Evolutionary conservation across 2,113 vertebrate species (phyloP).

Genomic region (Corvus hawaiiensis): DNA sequence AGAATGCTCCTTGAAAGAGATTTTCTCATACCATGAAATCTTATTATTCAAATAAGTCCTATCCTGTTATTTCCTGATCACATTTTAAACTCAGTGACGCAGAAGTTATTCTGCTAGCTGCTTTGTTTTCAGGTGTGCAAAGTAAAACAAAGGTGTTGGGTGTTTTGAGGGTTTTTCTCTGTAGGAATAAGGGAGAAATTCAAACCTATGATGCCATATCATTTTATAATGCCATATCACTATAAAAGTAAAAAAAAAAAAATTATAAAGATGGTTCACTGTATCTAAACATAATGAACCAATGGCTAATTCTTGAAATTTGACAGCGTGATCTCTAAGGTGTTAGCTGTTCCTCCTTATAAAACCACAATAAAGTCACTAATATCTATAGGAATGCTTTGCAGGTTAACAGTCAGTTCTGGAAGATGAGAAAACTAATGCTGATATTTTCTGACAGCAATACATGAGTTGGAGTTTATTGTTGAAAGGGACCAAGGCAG

Average conservation of each 20-base stretch:
- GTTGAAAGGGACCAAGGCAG: neutral
- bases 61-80: conserved; percentile 22
- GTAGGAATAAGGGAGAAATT: neutral
- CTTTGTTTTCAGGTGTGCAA: neutral
- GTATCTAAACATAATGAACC: neutral
- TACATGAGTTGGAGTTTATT: neutral
- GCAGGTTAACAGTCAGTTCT: neutral
- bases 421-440: neutral
- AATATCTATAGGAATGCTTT: neutral
- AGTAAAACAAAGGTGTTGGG: neutral
- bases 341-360: neutral
- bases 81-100: conserved; percentile 5
- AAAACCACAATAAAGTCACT: neutral
- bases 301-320: neutral
- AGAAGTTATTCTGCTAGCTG: neutral
- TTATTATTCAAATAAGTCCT: conserved; percentile 35
- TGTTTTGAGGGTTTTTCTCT: neutral
- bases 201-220: neutral
- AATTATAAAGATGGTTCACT: neutral
- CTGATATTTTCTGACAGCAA: neutral
- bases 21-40: conserved; percentile 5
- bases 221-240: neutral
- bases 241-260: neutral
- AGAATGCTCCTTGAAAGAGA: neutral
- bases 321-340: neutral